phyloP scores from a whole-genome alignment of 2,113 vertebrate species.

The Cheilinus undulatus region DNA sequence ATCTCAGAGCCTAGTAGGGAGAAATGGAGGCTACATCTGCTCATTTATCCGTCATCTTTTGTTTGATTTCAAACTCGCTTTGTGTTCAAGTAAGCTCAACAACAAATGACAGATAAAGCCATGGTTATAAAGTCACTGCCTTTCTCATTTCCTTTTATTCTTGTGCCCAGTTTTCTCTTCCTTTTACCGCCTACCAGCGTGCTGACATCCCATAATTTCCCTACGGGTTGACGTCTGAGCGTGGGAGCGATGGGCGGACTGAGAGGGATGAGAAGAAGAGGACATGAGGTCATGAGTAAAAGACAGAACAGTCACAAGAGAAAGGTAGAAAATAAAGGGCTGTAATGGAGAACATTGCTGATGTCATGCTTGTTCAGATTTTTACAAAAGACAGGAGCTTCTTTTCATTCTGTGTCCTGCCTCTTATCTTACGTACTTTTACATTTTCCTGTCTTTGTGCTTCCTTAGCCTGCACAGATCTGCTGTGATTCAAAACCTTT shows the following conservation, averaged over 20 bases:
- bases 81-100: constrained; percentile 14
- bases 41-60: constrained; percentile 6
- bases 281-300: constrained; percentile 3
- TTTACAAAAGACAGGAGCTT: too few species aligned
- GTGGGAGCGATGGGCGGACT: constrained; percentile 17
- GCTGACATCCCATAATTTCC: constrained; percentile 55
- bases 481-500: too few species aligned
- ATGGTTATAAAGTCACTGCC: neutral
- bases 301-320: neutral
- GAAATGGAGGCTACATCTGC: neutral
- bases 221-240: constrained; percentile 29
- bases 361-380: too few species aligned
- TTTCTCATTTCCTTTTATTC: constrained; percentile 17
- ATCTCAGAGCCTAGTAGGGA: constrained; percentile 1
- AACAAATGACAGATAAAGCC: constrained; percentile 16
- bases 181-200: constrained; percentile 13
- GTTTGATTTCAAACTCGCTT: neutral
- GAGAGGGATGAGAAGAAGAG: neutral
- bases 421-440: neutral
- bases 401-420: neutral
- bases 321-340: neutral
- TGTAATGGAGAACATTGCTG: neutral
- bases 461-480: too few species aligned
- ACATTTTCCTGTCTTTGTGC: too few species aligned
- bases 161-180: neutral